Evolutionary conservation across 2,888 invertebrate genomes (phyloP).

Genomic region (Ennomos quercinarius): DNA sequence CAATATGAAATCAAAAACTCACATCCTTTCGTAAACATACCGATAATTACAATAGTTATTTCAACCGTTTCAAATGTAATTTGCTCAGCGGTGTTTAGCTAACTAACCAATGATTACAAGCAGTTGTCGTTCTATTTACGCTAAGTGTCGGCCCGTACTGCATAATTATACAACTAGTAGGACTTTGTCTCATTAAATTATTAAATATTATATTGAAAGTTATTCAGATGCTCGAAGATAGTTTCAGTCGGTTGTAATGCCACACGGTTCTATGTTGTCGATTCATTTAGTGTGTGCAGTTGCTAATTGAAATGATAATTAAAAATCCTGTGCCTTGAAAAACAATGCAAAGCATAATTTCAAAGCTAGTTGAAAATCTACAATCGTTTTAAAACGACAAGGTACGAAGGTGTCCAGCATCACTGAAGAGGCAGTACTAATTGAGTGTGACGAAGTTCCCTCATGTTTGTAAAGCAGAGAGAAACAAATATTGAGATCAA

Average conservation of each 20-base stretch:
- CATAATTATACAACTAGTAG: slow-evolving; percentile 4
- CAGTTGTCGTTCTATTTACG: slow-evolving; percentile 43
- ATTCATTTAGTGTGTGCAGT: neutral
- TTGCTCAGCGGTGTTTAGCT: slow-evolving; percentile 36
- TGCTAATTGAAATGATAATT: neutral
- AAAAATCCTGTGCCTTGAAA: neutral
- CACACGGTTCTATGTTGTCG: neutral
- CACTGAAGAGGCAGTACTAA: slow-evolving; percentile 12
- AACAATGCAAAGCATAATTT: neutral
- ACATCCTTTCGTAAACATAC: slow-evolving; percentile 19
- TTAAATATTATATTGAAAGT: neutral
- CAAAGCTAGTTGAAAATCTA: neutral
- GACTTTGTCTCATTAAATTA: slow-evolving; percentile 9
- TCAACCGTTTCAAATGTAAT: slow-evolving; percentile 36
- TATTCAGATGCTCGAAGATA: neutral
- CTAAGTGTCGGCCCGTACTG: slow-evolving; percentile 34
- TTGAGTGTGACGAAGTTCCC: slow-evolving; percentile 19
- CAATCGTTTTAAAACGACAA: slow-evolving; percentile 8
- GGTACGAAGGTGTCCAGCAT: slow-evolving; percentile 6
- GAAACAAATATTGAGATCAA: slow-evolving; percentile 33
- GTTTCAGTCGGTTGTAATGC: neutral
- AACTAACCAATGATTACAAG: slow-evolving; percentile 37
- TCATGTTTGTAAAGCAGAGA: slow-evolving; percentile 15
- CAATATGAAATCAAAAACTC: slow-evolving; percentile 28
- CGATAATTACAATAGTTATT: slow-evolving; percentile 32